Evolutionary conservation across 2,113 vertebrate species (phyloP).

Genomic region (Pimephales promelas): DNA sequence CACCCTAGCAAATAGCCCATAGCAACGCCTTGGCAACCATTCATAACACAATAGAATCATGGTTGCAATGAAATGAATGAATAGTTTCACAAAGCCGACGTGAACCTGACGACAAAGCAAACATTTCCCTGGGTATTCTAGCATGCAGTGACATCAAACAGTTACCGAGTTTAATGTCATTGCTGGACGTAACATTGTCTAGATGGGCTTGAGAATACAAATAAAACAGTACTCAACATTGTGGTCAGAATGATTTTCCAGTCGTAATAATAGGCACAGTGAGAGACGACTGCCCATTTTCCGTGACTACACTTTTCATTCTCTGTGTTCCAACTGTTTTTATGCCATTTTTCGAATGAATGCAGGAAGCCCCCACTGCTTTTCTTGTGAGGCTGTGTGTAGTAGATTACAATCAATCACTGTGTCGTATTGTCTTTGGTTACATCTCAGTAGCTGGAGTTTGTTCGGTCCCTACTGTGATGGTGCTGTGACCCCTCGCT

Average conservation of each 20-base stretch:
- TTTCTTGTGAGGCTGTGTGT: background rate
- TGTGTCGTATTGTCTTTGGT: slow-evolving; percentile 19
- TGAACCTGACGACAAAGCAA: too few relatives aligned
- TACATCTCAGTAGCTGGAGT: slow-evolving; percentile 27
- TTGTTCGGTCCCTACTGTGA: slow-evolving; percentile 1
- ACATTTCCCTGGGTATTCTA: too few relatives aligned
- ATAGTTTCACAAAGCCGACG: too few relatives aligned
- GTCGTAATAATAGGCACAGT: too few relatives aligned
- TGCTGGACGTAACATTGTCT: too few relatives aligned
- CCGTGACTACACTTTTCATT: background rate
- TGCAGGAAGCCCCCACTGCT: background rate
- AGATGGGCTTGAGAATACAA: too few relatives aligned
- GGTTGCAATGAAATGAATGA: too few relatives aligned
- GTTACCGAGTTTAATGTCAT: too few relatives aligned
- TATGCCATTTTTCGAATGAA: background rate
- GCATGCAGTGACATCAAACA: too few relatives aligned
- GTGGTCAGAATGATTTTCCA: too few relatives aligned
- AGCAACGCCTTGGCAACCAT: background rate
- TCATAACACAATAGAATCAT: background rate
- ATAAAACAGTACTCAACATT: too few relatives aligned
- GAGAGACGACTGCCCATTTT: background rate
- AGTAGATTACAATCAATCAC: background rate
- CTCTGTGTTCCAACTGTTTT: background rate
- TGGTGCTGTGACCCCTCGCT: slow-evolving; percentile 25
- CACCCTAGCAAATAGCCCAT: background rate